A percentile compares a stretch with the other conserved stretches of the same genome.
Evolutionary conservation across 2,888 invertebrate genomes (phyloP).

Genomic region (Troides oblongomaculatus): DNA sequence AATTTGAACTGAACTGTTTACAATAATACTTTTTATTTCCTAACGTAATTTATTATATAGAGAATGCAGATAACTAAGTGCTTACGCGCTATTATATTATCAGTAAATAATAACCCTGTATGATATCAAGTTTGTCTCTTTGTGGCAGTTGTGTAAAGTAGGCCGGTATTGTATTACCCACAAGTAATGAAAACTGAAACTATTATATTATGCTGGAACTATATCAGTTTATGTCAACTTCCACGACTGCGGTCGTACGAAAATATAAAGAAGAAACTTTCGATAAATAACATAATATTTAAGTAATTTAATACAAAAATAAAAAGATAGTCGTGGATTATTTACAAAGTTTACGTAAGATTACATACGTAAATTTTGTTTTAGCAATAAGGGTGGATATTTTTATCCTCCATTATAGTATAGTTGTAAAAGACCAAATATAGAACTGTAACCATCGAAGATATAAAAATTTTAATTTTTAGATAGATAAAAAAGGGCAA

Average conservation of each 20-base stretch:
- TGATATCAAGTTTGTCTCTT: constrained; percentile 1
- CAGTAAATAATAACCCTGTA: constrained; percentile 1
- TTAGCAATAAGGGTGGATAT: background rate
- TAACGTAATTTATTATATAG: background rate
- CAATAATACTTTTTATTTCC: background rate
- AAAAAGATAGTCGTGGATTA: background rate
- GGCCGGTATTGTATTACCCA: constrained; percentile 10
- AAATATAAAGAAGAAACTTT: background rate
- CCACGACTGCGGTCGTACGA: background rate
- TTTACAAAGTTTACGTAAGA: background rate
- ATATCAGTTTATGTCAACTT: background rate
- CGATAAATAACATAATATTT: background rate
- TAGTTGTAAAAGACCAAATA: too few relatives aligned
- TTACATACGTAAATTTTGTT: background rate
- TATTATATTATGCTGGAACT: background rate
- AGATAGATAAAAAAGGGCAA: too few relatives aligned
- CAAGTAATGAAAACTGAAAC: constrained; percentile 9
- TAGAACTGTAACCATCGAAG: too few relatives aligned
- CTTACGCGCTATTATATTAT: constrained; percentile 7
- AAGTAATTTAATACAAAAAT: background rate
- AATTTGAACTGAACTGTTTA: background rate
- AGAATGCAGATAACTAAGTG: background rate
- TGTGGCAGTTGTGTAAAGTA: constrained; percentile 4
- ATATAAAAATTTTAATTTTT: too few relatives aligned
- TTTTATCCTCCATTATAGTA: too few relatives aligned